A percentile compares a stretch with the other conserved stretches of the same genome.
Conservation (phyloP, 2,797 vertebrate genomes). For the Hybognathus amarus region DNA sequence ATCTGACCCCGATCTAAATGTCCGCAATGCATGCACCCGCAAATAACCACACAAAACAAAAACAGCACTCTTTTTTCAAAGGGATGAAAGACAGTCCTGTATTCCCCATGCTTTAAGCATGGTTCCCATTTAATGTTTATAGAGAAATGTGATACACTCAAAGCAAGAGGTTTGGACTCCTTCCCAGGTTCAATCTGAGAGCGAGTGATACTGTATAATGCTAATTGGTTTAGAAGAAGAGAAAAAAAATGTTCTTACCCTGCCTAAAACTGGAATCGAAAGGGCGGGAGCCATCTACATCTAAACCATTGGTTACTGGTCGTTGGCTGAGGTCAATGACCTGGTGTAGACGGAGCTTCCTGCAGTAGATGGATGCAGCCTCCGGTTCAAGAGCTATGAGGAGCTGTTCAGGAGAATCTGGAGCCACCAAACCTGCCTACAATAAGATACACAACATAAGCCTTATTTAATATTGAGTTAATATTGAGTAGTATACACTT, state of each 20-base stretch:
- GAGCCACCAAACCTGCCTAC: slow-evolving; percentile 87
- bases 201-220: slow-evolving; percentile 37
- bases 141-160: slow-evolving; percentile 50
- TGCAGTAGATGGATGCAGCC: slow-evolving; percentile 93
- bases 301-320: slow-evolving; percentile 73
- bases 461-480: background rate
- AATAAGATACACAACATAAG: slow-evolving; percentile 9
- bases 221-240: slow-evolving; percentile 15
- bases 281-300: slow-evolving; percentile 71
- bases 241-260: slow-evolving; percentile 72
- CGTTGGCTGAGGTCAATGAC: slow-evolving; percentile 88
- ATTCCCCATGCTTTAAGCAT: slow-evolving; percentile 62
- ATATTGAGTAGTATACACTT: background rate
- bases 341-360: slow-evolving; percentile 92
- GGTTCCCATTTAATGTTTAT: slow-evolving; percentile 69
- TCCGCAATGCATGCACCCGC: slow-evolving; percentile 4
- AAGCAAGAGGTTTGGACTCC: slow-evolving; percentile 32
- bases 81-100: slow-evolving; percentile 64
- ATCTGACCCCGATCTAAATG: slow-evolving; percentile 39
- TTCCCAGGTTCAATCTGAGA: slow-evolving; percentile 20
- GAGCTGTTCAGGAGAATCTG: slow-evolving; percentile 87
- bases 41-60: slow-evolving; percentile 52
- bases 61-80: slow-evolving; percentile 33
- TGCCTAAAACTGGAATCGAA: slow-evolving; percentile 93
- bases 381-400: slow-evolving; percentile 94